Conservation (phyloP, 2,888 invertebrate species). For the Cylloceria caligata region DNA sequence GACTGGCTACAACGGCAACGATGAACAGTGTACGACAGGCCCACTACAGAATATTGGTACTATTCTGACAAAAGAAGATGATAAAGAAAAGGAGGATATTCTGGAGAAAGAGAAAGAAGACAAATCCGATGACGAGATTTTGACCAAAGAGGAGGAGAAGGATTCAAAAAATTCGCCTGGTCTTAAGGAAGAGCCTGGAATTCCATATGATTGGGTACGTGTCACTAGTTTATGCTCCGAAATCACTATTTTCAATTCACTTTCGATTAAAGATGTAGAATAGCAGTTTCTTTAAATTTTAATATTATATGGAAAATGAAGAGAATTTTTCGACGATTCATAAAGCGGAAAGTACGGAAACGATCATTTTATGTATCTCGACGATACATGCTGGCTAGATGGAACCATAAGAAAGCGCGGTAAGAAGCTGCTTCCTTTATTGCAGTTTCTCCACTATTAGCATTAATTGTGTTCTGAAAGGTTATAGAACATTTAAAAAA, state of each 20-base stretch:
- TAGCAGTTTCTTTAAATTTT: background rate
- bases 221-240: background rate
- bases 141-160: constrained; percentile 86
- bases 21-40: constrained; percentile 57
- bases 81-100: constrained; percentile 85
- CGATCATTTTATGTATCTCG: no score
- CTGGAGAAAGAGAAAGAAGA: constrained; percentile 87
- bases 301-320: background rate
- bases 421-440: no score
- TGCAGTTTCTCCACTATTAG: no score
- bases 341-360: no score
- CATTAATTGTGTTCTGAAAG: no score
- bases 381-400: no score
- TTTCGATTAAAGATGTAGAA: background rate
- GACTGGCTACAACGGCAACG: constrained; percentile 69
- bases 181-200: constrained; percentile 91
- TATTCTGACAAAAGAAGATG: constrained; percentile 85
- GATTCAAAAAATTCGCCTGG: constrained; percentile 85
- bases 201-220: constrained; percentile 94
- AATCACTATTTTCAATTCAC: constrained; percentile 10
- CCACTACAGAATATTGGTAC: constrained; percentile 68
- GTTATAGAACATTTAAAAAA: no score
- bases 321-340: no score
- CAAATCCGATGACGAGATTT: constrained; percentile 81
- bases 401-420: no score